A percentile compares a stretch with the other conserved stretches of the same genome.
Evolutionary conservation across 2,888 invertebrate species (phyloP).

Genomic region (Pilophorus perplexus): DNA sequence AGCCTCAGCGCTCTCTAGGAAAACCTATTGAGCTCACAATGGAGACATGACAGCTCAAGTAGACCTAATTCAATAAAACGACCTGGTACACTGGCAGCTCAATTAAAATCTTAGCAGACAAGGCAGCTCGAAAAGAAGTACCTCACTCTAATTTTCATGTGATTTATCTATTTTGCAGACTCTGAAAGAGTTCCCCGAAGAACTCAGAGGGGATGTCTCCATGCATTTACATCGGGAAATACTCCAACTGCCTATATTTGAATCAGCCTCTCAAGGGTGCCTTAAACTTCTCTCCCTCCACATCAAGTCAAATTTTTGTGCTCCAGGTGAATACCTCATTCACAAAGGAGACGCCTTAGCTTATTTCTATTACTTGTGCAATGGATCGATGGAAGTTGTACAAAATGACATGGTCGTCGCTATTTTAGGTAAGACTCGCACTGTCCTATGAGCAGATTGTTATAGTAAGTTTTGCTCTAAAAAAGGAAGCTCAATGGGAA

Average conservation of each 20-base stretch:
- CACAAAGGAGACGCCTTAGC: conserved; percentile 92
- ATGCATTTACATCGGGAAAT: conserved; percentile 95
- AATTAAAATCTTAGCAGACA: too few relatives aligned
- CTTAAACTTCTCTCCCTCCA: conserved; percentile 83
- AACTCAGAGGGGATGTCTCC: conserved; percentile 90
- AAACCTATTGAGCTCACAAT: too few relatives aligned
- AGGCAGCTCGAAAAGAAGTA: too few relatives aligned
- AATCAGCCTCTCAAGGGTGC: conserved; percentile 91
- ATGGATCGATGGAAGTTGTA: conserved; percentile 96
- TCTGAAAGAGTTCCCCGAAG: conserved; percentile 92
- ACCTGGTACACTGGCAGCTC: too few relatives aligned
- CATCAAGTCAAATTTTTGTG: conserved; percentile 77
- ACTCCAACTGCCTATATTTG: conserved; percentile 89
- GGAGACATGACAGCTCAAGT: too few relatives aligned
- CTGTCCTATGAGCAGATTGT: too few relatives aligned
- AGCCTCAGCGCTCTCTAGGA: too few relatives aligned
- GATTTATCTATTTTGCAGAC: conserved; percentile 77
- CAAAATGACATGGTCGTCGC: conserved; percentile 96
- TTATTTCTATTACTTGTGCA: conserved; percentile 92
- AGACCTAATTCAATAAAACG: too few relatives aligned
- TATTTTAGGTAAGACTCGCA: conserved; percentile 81
- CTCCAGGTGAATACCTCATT: conserved; percentile 90
- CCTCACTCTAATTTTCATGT: too few relatives aligned
- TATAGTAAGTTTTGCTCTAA: too few relatives aligned
- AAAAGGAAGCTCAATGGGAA: too few relatives aligned